These are phyloP conservation scores for Mus musculus DNA, from an alignment of 2,113 vertebrate genomes.

Conservation along the genomic window GRCm39 chr7:24972501-24973000, in stretches of 20 bases:
- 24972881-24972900: constrained; percentile 66
- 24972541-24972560: constrained; percentile 88
- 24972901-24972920: constrained; percentile 81
- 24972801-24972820: constrained; percentile 67
- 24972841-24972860: constrained; percentile 90
- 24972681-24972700: constrained; percentile 93
- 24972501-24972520: constrained; percentile 81
- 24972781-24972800: constrained; percentile 80
- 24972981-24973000: constrained; percentile 93
- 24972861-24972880: constrained; percentile 92
- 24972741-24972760: constrained; percentile 82
- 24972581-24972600: constrained; percentile 86
- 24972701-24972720: constrained; percentile 95
- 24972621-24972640: constrained; percentile 87
- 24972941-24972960: constrained; percentile 95
- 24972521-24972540: constrained; percentile 91
- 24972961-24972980: constrained; percentile 93
- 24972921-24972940: constrained; percentile 84
- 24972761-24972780: constrained; percentile 69
- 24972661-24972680: constrained; percentile 89
- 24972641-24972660: constrained; percentile 86
- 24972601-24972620: constrained; percentile 91
- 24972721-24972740: constrained; percentile 91
- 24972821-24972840: constrained; percentile 81
- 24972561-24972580: constrained; percentile 84